A percentile compares a stretch with the other conserved stretches of the same genome.
Evolutionary conservation across 2,888 invertebrate genomes (phyloP).

Genomic region (Protula sp.): DNA sequence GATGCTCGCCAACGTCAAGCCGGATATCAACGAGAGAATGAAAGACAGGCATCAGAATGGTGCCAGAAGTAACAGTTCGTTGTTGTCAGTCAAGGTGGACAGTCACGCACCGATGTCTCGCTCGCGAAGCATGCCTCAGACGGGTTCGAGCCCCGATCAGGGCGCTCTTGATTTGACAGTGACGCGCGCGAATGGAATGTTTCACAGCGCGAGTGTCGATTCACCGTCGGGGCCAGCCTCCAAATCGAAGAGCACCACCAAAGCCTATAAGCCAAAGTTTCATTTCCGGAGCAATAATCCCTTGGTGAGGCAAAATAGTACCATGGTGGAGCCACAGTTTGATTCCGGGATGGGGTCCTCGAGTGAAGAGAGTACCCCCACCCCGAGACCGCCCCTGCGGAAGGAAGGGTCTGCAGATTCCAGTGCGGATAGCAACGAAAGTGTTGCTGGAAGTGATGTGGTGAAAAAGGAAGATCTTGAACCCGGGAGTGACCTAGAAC

Average conservation of each 20-base stretch:
- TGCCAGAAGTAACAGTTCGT: background rate
- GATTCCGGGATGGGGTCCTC: background rate
- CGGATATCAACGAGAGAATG: conserved; percentile 1
- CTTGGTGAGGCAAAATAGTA: background rate
- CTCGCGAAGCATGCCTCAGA: background rate
- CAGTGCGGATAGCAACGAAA: background rate
- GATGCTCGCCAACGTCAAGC: conserved; percentile 20
- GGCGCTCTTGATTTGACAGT: background rate
- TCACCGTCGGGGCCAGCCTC: background rate
- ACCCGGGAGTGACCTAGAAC: background rate
- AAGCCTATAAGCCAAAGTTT: background rate
- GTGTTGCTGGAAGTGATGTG: background rate
- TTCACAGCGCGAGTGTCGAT: background rate
- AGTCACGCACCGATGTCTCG: background rate
- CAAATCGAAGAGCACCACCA: background rate
- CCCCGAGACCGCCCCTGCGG: background rate
- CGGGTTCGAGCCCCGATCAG: background rate
- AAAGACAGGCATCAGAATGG: background rate
- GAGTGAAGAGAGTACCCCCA: background rate
- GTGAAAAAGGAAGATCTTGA: too few species aligned
- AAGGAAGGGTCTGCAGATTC: background rate
- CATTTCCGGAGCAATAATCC: background rate
- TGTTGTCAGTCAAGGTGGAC: too few species aligned
- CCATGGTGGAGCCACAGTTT: background rate
- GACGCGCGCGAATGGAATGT: background rate